Conservation (phyloP, 2,888 invertebrate species). For the Incurvaria masculella region DNA sequence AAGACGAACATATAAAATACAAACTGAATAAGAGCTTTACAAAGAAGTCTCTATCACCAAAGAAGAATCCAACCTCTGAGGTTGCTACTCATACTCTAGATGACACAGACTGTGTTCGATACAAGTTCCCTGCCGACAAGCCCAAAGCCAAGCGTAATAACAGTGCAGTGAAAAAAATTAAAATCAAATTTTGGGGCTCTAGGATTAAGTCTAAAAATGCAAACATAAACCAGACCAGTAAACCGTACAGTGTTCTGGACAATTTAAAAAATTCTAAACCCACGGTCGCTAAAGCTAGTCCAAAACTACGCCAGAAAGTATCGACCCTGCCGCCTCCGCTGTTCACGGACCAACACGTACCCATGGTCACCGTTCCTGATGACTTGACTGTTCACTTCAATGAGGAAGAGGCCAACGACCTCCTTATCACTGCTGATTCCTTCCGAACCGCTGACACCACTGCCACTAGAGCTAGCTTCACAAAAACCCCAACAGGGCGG, state of each 20-base stretch:
- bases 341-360: slow-evolving; percentile 44
- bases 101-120: slow-evolving; percentile 35
- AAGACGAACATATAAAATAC: slow-evolving; percentile 43
- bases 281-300: slow-evolving; percentile 20
- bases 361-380: slow-evolving; percentile 51
- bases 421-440: slow-evolving; percentile 14
- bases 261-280: slow-evolving; percentile 23
- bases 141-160: background rate
- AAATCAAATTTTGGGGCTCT: slow-evolving; percentile 29
- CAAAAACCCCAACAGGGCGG: background rate
- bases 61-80: slow-evolving; percentile 16
- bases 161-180: slow-evolving; percentile 34
- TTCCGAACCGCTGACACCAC: background rate
- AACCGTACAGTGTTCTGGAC: too few species aligned
- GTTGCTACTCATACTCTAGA: slow-evolving; percentile 20
- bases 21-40: slow-evolving; percentile 37
- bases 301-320: slow-evolving; percentile 37
- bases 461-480: background rate
- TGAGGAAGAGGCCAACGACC: slow-evolving; percentile 44
- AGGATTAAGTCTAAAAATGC: too few species aligned
- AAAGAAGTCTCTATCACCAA: slow-evolving; percentile 22
- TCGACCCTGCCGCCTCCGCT: slow-evolving; percentile 45
- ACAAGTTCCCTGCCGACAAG: slow-evolving; percentile 30
- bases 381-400: slow-evolving; percentile 50
- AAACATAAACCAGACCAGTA: too few species aligned